These are phyloP conservation scores for Branchipolynoe longqiensis DNA, from an alignment of 2,888 invertebrate species.

Conservation along the genomic window DNA sequence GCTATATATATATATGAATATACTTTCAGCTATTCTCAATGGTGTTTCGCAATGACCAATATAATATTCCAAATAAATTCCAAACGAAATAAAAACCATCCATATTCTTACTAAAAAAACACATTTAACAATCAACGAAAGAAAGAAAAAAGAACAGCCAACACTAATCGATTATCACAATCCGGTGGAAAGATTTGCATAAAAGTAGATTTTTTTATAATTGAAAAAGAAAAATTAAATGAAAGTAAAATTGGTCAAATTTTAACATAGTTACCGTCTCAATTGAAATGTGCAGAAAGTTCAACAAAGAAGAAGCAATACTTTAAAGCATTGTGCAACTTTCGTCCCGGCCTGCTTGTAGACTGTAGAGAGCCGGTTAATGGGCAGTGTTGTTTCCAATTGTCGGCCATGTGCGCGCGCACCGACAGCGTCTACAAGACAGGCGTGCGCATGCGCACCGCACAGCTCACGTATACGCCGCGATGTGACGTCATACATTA, in stretches of 20 bases:
- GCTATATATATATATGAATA: no score
- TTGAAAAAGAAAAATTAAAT: not conserved
- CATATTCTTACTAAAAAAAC: not conserved
- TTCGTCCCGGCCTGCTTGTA: not conserved
- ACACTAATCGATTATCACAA: no score
- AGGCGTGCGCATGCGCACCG: no score
- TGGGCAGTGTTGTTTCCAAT: slow-evolving; percentile 24
- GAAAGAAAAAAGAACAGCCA: no score
- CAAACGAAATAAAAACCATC: no score
- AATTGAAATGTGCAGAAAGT: not conserved
- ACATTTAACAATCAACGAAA: slow-evolving; percentile 3
- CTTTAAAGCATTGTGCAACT: slow-evolving; percentile 1
- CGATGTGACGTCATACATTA: no score
- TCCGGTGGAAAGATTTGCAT: not conserved
- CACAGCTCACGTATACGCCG: no score
- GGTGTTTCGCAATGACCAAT: no score
- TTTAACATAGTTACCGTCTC: not conserved
- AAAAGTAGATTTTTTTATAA: not conserved
- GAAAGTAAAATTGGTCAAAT: not conserved
- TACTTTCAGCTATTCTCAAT: no score
- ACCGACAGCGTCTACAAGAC: not conserved
- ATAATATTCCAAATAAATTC: no score
- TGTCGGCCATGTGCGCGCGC: not conserved
- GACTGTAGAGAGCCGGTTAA: not conserved
- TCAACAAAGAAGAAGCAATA: not conserved